Percentiles rank a stretch among this genome's conserved stretches.
Conservation (phyloP, 2,888 invertebrate species). For the Psococerastis gibbosa region DNA sequence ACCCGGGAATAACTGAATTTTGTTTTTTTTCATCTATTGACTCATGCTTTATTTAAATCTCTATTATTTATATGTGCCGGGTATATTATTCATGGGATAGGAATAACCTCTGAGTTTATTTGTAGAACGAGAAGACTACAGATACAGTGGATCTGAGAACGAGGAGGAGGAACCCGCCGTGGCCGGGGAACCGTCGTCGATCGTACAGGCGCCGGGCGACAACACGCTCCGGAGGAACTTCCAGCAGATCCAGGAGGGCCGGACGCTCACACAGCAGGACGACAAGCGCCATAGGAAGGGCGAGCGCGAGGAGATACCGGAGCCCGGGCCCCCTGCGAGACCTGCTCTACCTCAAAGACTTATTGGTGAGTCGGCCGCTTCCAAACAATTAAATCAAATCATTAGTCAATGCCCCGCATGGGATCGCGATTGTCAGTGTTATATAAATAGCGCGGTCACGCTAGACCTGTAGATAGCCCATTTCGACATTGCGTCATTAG, state of each 20-base stretch:
- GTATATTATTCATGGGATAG: no score
- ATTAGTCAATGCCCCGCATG: no score
- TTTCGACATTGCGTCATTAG: no score
- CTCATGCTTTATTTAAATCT: no score
- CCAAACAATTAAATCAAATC: no score
- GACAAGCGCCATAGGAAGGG: slow-evolving; percentile 24
- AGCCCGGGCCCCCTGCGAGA: slow-evolving; percentile 73
- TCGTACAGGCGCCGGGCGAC: slow-evolving; percentile 77
- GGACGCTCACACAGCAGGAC: slow-evolving; percentile 37
- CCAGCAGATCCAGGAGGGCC: slow-evolving; percentile 64
- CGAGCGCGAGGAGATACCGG: slow-evolving; percentile 35
- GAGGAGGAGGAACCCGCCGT: slow-evolving; percentile 87
- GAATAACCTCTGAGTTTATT: slow-evolving; percentile 13
- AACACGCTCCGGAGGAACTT: slow-evolving; percentile 94
- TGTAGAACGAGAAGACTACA: slow-evolving; percentile 31
- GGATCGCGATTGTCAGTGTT: no score
- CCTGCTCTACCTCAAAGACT: slow-evolving; percentile 80
- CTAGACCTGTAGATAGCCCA: no score
- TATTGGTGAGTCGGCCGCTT: slow-evolving; percentile 42
- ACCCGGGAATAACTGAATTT: background rate
- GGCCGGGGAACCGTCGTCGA: slow-evolving; percentile 88
- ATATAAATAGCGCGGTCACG: no score
- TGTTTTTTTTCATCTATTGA: slow-evolving; percentile 13
- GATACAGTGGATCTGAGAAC: slow-evolving; percentile 91
- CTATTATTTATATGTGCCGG: no score